These are phyloP conservation scores for Myotis brandtii DNA, from an alignment of 2,113 vertebrate genomes.

Conservation along the genomic window DNA sequence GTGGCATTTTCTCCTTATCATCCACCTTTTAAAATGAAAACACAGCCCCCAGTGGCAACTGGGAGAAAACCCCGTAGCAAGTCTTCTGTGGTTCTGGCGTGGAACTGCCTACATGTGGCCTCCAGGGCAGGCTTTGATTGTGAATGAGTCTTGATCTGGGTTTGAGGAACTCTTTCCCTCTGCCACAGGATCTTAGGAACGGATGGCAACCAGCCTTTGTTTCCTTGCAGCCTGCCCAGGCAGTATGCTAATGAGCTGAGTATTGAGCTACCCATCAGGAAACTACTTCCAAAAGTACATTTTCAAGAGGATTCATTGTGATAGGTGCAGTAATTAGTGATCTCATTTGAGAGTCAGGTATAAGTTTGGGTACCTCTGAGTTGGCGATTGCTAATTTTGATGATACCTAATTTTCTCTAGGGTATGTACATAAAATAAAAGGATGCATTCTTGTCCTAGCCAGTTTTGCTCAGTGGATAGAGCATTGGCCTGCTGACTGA, in stretches of 20 bases:
- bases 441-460: not conserved
- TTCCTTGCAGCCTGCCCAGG: conserved; percentile 26
- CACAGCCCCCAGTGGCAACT: conserved; percentile 32
- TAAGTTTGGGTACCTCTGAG: not conserved
- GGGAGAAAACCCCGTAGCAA: conserved; percentile 24
- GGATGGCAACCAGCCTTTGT: not conserved
- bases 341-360: not conserved
- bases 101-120: not conserved
- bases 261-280: not conserved
- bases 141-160: not conserved
- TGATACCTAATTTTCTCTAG: not conserved
- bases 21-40: conserved; percentile 6
- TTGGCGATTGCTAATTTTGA: not conserved
- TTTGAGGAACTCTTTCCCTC: conserved; percentile 37
- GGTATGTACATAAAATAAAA: not conserved
- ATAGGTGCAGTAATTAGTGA: not conserved
- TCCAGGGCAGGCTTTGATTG: conserved; percentile 4
- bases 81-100: not conserved
- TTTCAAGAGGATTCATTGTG: not conserved
- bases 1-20: not conserved
- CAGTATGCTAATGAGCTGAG: not conserved
- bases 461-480: not conserved
- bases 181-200: conserved; percentile 10
- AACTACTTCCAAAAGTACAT: not conserved
- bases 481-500: not conserved